phyloP scores from a whole-genome alignment of 2,113 vertebrate species.

The Climacteris rufus region DNA sequence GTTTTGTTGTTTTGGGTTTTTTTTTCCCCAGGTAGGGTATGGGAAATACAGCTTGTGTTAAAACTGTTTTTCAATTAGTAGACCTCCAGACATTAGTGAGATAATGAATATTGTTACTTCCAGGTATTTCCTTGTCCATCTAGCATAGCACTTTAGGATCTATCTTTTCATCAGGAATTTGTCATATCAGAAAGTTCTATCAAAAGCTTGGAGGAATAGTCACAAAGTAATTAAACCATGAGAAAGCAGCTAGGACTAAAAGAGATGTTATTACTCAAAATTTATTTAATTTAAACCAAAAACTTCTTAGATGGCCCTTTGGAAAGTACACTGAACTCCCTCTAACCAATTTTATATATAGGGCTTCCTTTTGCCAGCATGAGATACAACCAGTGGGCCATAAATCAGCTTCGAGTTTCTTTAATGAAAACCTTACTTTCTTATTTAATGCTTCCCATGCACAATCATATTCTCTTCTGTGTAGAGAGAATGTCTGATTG shows the following conservation, averaged over 20 bases:
- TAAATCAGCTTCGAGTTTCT: slow-evolving; percentile 54
- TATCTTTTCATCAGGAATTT: not conserved
- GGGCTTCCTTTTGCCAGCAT: not conserved
- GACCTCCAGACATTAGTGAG: not conserved
- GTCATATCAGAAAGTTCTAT: not conserved
- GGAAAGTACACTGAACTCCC: slow-evolving; percentile 6
- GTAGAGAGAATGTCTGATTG: not conserved
- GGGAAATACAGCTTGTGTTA: not conserved
- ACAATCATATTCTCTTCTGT: not conserved
- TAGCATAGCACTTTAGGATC: not conserved
- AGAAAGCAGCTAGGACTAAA: not conserved
- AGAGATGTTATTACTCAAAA: not conserved
- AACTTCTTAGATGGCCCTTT: slow-evolving; percentile 15
- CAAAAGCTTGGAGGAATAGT: not conserved
- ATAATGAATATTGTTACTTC: not conserved
- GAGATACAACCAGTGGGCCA: not conserved
- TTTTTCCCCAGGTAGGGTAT: not conserved
- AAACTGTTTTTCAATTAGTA: not conserved
- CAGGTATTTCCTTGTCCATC: not conserved
- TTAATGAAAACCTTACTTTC: slow-evolving; percentile 44
- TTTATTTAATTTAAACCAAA: slow-evolving; percentile 51
- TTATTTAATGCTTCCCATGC: slow-evolving; percentile 12
- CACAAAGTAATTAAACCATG: slow-evolving; percentile 32
- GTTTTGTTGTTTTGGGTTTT: too few species aligned
- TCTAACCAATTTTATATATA: slow-evolving; percentile 59